Percentiles rank a stretch among this genome's conserved stretches.
Evolutionary conservation across 2,113 vertebrate species (phyloP).

Genomic region (Microcebus griseorufus): DNA sequence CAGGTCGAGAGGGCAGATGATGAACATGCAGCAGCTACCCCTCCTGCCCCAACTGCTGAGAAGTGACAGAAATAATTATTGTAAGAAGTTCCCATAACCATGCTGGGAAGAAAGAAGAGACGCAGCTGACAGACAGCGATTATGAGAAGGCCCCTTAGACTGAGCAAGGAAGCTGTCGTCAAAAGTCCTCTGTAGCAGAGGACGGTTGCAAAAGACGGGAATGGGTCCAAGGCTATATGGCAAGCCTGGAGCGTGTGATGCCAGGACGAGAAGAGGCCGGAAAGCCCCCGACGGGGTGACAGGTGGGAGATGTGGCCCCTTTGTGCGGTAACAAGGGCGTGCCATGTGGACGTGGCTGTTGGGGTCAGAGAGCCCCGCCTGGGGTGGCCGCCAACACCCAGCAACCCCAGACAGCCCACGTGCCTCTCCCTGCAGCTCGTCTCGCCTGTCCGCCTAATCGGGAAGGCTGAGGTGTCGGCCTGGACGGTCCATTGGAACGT

Average conservation of each 20-base stretch:
- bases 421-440: rapidly evolving
- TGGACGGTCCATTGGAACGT: neutral
- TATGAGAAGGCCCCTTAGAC: neutral
- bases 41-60: neutral
- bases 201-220: neutral
- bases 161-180: neutral
- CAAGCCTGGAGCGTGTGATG: rapidly evolving
- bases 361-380: neutral
- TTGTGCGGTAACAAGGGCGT: neutral
- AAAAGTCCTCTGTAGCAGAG: neutral
- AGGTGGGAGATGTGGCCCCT: neutral
- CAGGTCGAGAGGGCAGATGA: neutral
- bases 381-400: neutral
- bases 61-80: neutral
- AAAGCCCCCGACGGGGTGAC: rapidly evolving
- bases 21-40: rapidly evolving
- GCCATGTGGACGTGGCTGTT: neutral
- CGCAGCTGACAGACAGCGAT: neutral
- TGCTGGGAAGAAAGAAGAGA: neutral
- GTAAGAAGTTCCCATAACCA: neutral
- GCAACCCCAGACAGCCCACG: neutral
- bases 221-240: neutral
- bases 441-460: neutral
- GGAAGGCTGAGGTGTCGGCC: neutral
- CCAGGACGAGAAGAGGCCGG: neutral